These are phyloP conservation scores for Brachionus angularis DNA, from an alignment of 1,140 invertebrate genomes.

Conservation along the genomic window DNA sequence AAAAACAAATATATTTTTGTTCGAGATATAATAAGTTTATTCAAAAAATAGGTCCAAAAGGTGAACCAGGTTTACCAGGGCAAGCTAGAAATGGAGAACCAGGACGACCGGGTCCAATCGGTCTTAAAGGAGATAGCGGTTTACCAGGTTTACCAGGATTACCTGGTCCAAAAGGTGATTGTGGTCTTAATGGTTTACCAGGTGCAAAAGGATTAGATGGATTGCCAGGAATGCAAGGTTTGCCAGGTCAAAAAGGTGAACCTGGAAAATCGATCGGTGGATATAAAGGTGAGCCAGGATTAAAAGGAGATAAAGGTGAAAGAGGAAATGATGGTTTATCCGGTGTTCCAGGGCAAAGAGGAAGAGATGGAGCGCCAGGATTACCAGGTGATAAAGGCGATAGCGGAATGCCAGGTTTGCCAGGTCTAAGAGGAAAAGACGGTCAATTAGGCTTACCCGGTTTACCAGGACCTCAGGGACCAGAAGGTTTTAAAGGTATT, in stretches of 20 bases:
- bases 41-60: no score
- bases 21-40: neutral
- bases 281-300: neutral
- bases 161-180: slow-evolving; percentile 21
- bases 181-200: slow-evolving; percentile 28
- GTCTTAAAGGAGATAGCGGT: slow-evolving; percentile 44
- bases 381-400: slow-evolving; percentile 46
- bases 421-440: slow-evolving; percentile 54
- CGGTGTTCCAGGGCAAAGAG: slow-evolving; percentile 33
- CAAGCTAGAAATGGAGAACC: slow-evolving; percentile 16
- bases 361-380: slow-evolving; percentile 37
- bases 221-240: neutral
- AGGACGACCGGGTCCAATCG: neutral
- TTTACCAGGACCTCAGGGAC: neutral
- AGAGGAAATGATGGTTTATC: slow-evolving; percentile 1
- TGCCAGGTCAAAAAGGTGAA: slow-evolving; percentile 1
- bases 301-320: slow-evolving; percentile 41
- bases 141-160: slow-evolving; percentile 39
- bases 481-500: neutral
- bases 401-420: slow-evolving; percentile 62
- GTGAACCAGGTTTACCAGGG: slow-evolving; percentile 28
- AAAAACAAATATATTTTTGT: neutral
- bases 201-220: slow-evolving; percentile 8
- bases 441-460: slow-evolving; percentile 46
- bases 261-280: neutral